Evolutionary conservation across 2,797 vertebrate species (phyloP).

Genomic region (Ara ararauna): DNA sequence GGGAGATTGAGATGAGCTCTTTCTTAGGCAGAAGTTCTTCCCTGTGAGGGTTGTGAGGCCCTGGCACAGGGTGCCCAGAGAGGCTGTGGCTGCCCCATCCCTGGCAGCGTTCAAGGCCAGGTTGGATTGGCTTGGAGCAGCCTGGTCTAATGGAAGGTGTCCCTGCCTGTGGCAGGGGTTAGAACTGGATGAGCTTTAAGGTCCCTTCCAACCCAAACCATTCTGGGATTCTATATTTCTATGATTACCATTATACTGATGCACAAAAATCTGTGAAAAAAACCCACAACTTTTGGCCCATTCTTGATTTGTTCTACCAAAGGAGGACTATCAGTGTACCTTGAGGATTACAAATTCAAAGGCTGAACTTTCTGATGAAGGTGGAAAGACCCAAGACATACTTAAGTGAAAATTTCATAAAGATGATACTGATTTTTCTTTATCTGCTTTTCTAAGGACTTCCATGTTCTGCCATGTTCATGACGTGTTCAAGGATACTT

Average conservation of each 20-base stretch:
- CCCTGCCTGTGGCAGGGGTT: neutral
- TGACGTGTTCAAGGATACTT: neutral
- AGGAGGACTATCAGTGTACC: neutral
- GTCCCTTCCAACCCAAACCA: neutral
- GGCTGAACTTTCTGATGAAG: neutral
- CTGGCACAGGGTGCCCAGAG: neutral
- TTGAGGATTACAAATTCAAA: neutral
- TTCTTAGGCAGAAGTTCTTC: neutral
- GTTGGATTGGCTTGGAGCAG: neutral
- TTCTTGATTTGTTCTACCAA: neutral
- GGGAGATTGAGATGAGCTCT: neutral
- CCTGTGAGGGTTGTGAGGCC: neutral
- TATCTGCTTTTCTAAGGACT: neutral
- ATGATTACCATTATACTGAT: neutral
- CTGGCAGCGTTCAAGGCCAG: neutral
- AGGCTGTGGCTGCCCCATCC: neutral
- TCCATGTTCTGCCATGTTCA: rapidly evolving
- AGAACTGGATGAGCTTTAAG: neutral
- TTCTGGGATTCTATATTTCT: neutral
- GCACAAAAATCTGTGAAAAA: neutral
- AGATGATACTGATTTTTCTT: neutral
- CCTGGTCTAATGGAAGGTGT: neutral
- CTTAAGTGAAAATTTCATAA: neutral
- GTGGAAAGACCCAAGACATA: neutral
- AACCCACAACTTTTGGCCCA: neutral